Evolutionary conservation across 2,888 invertebrate species (phyloP), one percentile per base, ranked within the genome.

Genomic region (Pherbina coryleti): DNA sequence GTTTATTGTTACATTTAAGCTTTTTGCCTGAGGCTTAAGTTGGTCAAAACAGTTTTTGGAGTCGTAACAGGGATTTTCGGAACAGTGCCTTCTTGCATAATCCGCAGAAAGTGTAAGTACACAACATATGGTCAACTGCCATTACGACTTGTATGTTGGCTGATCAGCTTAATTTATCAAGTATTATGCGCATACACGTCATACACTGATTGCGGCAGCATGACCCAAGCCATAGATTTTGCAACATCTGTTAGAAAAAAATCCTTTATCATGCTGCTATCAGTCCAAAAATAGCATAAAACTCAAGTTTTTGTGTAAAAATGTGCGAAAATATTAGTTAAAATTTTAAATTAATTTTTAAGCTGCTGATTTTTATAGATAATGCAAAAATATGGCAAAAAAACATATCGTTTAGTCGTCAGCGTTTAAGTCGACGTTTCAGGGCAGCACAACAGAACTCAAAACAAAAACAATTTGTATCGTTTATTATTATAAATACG

Each of bases 341-440:
- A 67, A 49, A 22, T 31, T 8, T 19, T 19, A 67, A 44, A 44
- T 4, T 44, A 19, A 7, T 44, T 19, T 34, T 19, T 7, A 34
- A 67, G 34, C 22, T 67, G 9, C 17, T 0, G 5, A 37, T 67
- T 67, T 67, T 5, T 44, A 37, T 34, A 22, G 67, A 9, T 22
- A 37, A 67, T 14, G n/a, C 44, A 25, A 67, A 67, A 67, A 67
- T 67, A 44, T 67, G 67, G 67, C 22, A n/a, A 44, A 17, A n/a
- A 17, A 22, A 44, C 1, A n/a, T 7, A 60, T 8, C 14, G 60
- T 28, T 28, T 2, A 60, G 14, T 7, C 19, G 60, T 28, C 60
- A 28, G 28, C 17, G 44, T 44, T n/a, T n/a, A 7, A 11, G 44
- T 44, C 44, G 44, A 44, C 44, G 44, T 14, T 11, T 14, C 7